These are phyloP conservation scores for Hydraecia micacea DNA, from an alignment of 2,888 invertebrate genomes.

Conservation along the genomic window DNA sequence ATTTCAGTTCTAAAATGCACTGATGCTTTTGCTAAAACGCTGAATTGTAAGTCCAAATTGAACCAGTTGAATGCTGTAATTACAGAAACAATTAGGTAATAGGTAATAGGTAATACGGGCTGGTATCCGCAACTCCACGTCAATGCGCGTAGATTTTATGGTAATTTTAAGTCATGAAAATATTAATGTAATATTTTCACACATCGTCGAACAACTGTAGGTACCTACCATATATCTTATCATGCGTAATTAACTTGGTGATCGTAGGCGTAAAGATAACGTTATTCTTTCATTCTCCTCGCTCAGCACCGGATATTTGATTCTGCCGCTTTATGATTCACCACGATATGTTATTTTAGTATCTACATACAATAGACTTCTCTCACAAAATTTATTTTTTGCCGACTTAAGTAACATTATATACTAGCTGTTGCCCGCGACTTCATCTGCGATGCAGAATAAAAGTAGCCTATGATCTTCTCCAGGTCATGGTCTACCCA, in stretches of 20 bases:
- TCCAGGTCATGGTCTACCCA: too few species aligned
- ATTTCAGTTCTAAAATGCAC: not conserved
- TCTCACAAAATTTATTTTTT: not conserved
- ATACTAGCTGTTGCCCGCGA: too few species aligned
- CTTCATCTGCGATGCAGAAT: too few species aligned
- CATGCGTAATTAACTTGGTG: slow-evolving; percentile 22
- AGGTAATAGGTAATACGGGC: too few species aligned
- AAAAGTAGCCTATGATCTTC: too few species aligned
- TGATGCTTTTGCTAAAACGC: not conserved
- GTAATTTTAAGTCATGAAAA: not conserved
- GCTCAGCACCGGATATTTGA: slow-evolving; percentile 46
- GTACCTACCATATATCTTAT: not conserved
- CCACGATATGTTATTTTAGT: not conserved
- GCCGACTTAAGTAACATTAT: not conserved
- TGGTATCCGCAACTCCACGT: too few species aligned
- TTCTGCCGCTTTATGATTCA: slow-evolving; percentile 23
- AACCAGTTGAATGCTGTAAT: too few species aligned
- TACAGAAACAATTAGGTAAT: too few species aligned
- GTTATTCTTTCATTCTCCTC: slow-evolving; percentile 49
- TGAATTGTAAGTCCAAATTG: not conserved
- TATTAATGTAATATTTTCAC: not conserved
- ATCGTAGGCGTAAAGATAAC: slow-evolving; percentile 15
- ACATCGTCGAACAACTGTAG: not conserved
- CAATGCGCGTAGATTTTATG: too few species aligned
- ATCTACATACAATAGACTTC: not conserved